Percentiles rank a stretch among this genome's conserved stretches.
Evolutionary conservation across 2,888 invertebrate species (phyloP).

Genomic region (Scelioninae gen. 1): DNA sequence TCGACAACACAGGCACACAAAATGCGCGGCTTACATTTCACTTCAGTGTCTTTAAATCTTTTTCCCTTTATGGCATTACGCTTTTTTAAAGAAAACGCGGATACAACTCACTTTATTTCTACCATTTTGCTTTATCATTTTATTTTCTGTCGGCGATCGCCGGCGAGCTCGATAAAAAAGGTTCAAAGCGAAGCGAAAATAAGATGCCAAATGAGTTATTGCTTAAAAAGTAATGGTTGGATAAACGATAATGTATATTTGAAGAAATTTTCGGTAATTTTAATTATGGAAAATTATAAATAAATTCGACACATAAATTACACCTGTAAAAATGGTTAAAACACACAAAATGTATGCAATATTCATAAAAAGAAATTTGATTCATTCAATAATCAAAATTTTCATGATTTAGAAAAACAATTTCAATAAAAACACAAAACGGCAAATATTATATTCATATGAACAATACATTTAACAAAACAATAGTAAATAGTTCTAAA

Average conservation of each 20-base stretch:
- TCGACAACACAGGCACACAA: slow-evolving; percentile 74
- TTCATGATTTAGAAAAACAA: no score
- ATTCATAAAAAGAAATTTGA: no score
- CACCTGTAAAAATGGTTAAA: no score
- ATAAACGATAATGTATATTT: no score
- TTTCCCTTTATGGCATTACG: slow-evolving; percentile 53
- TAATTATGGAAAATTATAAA: no score
- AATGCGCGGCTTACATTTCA: slow-evolving; percentile 75
- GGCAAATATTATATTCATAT: no score
- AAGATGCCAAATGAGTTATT: slow-evolving; percentile 5
- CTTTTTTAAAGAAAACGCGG: slow-evolving; percentile 39
- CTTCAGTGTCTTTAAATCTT: slow-evolving; percentile 60
- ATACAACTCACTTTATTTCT: slow-evolving; percentile 47
- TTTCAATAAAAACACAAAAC: no score
- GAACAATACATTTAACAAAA: no score
- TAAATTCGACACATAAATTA: no score
- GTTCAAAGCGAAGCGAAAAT: slow-evolving; percentile 20
- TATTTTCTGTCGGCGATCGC: slow-evolving; percentile 25
- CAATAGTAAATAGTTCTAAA: no score
- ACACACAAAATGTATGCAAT: no score
- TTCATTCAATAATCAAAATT: no score
- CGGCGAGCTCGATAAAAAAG: slow-evolving; percentile 17
- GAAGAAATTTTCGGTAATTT: neutral
- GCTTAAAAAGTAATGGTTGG: neutral
- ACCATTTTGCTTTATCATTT: slow-evolving; percentile 43